Evolutionary conservation across 2,113 vertebrate genomes (phyloP), one percentile per base, ranked within the genome.

Genomic region (Erythrocercus mccallii): DNA sequence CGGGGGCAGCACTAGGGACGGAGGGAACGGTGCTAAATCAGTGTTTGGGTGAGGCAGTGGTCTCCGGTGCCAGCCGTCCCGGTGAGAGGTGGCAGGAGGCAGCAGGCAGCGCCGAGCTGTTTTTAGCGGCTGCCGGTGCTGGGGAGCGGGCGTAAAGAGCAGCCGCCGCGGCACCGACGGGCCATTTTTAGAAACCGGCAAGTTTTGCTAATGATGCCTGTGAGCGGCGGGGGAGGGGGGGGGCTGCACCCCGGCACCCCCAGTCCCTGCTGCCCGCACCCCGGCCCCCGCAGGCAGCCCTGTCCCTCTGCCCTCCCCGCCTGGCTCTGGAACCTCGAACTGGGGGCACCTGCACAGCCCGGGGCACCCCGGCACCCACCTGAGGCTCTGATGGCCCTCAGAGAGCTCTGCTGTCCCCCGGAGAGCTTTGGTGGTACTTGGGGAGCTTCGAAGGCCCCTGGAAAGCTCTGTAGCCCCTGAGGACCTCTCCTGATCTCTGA

Each of bases 31-130:
- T 40, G 73, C 65, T 24, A 10, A 20, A 38, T 15, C 70, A 22
- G 85, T 11, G 1, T 10, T 11, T 11, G 77, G 69, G 81, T 8
- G 2, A 30, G 24, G 73, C 48, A 4, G 68, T 10, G 86, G 81
- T 61, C 82, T 7, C 40, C 6, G 5, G 74, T 19, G 17, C 23
- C 77, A 40, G 42, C 51, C 40, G 8, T 61, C 61, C 74, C 23
- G 6, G 57, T 13, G 16, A 50, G 77, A 38, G 60, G 79, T 54
- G 72, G 57, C 90, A 40, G 92, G 28, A 85, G 92, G 81, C 78
- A 92, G 84, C 95, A 11, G 87, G 90, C 90, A 79, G 90, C 13
- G 12, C 76, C 7, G 48, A 92, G 96, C 94, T 94, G 93, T 93
- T 96, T 93, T 91, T 91, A 96, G 92, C 38, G 57, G 65, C 72